phyloP scores from a whole-genome alignment of 2,113 vertebrate species.

The Sprattus sprattus region DNA sequence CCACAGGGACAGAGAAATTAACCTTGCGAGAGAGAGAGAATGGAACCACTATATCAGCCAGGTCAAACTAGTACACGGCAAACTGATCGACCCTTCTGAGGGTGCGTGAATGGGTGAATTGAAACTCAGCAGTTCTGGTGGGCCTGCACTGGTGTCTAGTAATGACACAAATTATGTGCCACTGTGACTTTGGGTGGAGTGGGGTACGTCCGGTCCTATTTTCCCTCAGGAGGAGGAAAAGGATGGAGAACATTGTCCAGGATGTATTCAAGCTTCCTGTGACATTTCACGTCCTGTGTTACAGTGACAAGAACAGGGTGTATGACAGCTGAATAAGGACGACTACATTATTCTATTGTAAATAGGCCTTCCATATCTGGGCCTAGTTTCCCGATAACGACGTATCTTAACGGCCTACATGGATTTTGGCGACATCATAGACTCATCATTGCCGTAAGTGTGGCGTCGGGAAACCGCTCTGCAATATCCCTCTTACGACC shows the following conservation, averaged over 20 bases:
- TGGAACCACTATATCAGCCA: not conserved
- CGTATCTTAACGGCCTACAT: too few species aligned
- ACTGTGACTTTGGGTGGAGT: not conserved
- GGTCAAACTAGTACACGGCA: not conserved
- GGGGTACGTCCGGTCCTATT: not conserved
- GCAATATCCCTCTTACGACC: too few species aligned
- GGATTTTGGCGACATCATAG: too few species aligned
- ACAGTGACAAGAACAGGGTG: not conserved
- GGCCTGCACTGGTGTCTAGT: not conserved
- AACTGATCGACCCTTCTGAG: not conserved
- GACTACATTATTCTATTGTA: not conserved
- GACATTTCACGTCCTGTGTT: constrained; percentile 27
- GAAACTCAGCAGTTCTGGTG: not conserved
- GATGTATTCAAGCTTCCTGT: constrained; percentile 39
- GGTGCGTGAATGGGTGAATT: not conserved
- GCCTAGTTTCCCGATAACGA: too few species aligned
- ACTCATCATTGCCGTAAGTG: too few species aligned
- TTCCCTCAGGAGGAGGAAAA: not conserved
- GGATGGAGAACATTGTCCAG: not conserved
- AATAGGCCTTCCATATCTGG: not conserved
- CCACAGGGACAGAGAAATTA: constrained; percentile 19
- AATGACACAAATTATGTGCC: not conserved
- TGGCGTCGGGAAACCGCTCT: too few species aligned
- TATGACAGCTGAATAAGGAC: not conserved
- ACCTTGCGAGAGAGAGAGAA: constrained; percentile 20